Conservation (phyloP, 1,140 invertebrate species). For the Eumeta japonica region DNA sequence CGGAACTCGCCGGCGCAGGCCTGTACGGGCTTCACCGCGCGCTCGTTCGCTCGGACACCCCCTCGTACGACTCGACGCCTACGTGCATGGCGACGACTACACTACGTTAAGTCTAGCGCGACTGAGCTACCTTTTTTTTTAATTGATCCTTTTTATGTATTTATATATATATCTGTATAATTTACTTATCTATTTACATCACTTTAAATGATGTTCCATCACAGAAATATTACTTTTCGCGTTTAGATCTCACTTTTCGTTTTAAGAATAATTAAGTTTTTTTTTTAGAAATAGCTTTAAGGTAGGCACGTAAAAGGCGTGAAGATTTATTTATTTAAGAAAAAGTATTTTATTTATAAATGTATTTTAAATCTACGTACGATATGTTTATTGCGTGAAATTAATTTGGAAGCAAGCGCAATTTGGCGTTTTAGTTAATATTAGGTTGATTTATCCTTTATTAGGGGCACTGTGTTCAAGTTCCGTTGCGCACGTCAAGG, state of each 20-base stretch:
- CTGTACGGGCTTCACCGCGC: no score
- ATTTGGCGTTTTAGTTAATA: slow-evolving; percentile 40
- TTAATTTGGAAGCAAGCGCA: slow-evolving; percentile 50
- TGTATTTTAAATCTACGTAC: slow-evolving; percentile 27
- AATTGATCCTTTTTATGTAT: neutral
- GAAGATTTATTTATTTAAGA: slow-evolving; percentile 36
- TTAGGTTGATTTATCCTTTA: slow-evolving; percentile 12
- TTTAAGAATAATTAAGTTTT: slow-evolving; percentile 12
- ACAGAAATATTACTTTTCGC: slow-evolving; percentile 39
- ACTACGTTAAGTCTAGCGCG: slow-evolving; percentile 29
- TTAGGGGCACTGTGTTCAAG: slow-evolving; percentile 25
- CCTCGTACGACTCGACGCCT: no score
- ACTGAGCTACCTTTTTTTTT: slow-evolving; percentile 18
- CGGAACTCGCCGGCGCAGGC: neutral
- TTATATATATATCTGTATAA: no score
- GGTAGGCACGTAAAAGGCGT: slow-evolving; percentile 50
- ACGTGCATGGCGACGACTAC: no score
- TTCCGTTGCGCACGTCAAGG: slow-evolving; percentile 49
- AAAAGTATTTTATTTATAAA: no score
- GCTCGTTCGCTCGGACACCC: no score
- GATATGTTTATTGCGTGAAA: slow-evolving; percentile 48
- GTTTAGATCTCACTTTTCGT: slow-evolving; percentile 26
- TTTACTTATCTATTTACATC: neutral
- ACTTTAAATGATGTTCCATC: slow-evolving; percentile 18
- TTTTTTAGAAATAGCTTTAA: slow-evolving; percentile 39